Base-by-base conservation (phyloP, 1,140 invertebrate species). In the Stegodyphus dumicola region DNA sequence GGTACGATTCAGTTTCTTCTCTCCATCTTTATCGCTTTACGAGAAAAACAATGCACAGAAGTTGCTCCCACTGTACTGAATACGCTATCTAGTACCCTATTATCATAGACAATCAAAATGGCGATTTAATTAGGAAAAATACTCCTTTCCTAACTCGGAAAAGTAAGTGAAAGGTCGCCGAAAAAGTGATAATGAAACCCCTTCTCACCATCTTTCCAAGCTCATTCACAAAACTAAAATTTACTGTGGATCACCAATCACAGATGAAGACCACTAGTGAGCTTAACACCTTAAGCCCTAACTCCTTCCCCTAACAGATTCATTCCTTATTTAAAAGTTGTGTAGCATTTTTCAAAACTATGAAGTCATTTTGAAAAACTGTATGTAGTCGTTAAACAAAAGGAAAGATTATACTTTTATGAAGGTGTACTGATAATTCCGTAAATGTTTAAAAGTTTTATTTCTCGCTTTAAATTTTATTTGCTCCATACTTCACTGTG, bases 231-330 rank as follows among this genome's bases (percentile, higher is more conserved):
- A 84, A 84, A 69, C 73, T 17, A 84, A 76, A 84, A 52, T 74
- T 83, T 84, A 75, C 76, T 75, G 73, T 76, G 15, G 60, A 77
- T 69, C 73, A 84, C 81, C 81, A 84, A 84, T 84, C 81, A 84
- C 81, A 84, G 81, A 76, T 71, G 81, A 84, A 76, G 73, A 15
- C 7, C 65, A n/a, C 65, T 67, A 17, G 33, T 33, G 33, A 33
- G 33, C 33, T 33, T 33, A 7, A 67, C 65, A 67, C 65, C 11
- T 15, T 5, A n/a, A n/a, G 7, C 65, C 65, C 56, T 60, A 60
- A 11, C 9, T 60, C 56, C 56, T 60, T 15, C 9, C 56, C 7
- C n/a, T 67, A 67, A 67, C n/a, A 67, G n/a, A 67, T 17, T 67
- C 11, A n/a, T 67, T 17, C 10, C n/a, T 67, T 67, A 15, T 67